Evolutionary conservation across 2,797 vertebrate genomes (phyloP).

Genomic region (Carduelis carduelis): DNA sequence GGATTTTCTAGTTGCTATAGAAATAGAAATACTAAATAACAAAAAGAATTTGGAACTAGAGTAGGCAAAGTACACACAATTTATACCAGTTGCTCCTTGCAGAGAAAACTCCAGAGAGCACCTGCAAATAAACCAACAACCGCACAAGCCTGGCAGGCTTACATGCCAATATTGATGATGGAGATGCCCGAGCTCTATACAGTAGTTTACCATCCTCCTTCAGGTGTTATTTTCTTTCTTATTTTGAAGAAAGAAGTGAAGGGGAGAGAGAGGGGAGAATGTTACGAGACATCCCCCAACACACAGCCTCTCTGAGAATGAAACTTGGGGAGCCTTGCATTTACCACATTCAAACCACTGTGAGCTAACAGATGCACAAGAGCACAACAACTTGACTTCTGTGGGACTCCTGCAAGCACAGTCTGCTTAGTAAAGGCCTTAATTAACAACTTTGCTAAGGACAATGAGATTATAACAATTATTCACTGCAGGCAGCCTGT

Average conservation of each 20-base stretch:
- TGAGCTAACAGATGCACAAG: constrained; percentile 13
- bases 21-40: constrained; percentile 39
- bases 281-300: not conserved
- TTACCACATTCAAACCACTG: not conserved
- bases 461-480: constrained; percentile 68
- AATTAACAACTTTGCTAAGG: constrained; percentile 68
- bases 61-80: constrained; percentile 32
- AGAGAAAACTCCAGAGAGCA: constrained; percentile 20
- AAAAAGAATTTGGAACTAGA: not conserved
- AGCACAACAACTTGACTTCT: constrained; percentile 33
- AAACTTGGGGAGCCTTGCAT: not conserved
- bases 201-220: not conserved
- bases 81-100: constrained; percentile 26
- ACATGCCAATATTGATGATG: not conserved
- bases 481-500: constrained; percentile 53
- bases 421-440: constrained; percentile 49
- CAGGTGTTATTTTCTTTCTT: not conserved
- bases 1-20: constrained; percentile 33
- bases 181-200: not conserved
- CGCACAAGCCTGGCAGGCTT: not conserved
- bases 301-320: not conserved
- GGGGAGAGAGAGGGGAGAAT: not conserved
- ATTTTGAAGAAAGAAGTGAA: not conserved
- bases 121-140: constrained; percentile 4
- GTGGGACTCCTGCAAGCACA: constrained; percentile 48